These are phyloP conservation scores for Neelides sp. DNA, from an alignment of 1,140 invertebrate species.

Conservation along the genomic window DNA sequence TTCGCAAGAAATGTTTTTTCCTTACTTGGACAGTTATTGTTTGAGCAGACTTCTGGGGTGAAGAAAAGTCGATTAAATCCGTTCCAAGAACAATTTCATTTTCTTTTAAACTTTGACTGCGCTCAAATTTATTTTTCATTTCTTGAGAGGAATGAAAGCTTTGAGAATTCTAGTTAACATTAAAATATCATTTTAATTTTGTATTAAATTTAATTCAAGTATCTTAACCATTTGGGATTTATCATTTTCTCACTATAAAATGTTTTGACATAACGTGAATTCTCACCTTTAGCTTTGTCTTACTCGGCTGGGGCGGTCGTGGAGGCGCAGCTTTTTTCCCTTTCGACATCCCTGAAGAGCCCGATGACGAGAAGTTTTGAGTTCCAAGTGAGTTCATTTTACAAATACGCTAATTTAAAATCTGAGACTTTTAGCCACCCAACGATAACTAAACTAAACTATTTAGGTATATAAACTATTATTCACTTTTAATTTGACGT, in stretches of 20 bases:
- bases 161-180: not conserved
- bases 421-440: not conserved
- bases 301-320: conserved; percentile 3
- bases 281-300: not conserved
- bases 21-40: too few relatives aligned
- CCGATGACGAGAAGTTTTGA: not conserved
- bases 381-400: not conserved
- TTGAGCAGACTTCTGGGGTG: not conserved
- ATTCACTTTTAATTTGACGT: not conserved
- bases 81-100: not conserved
- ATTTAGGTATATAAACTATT: not conserved
- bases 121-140: not conserved
- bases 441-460: not conserved
- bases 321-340: conserved; percentile 8
- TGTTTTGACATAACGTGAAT: not conserved
- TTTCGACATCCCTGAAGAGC: not conserved
- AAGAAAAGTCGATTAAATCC: conserved; percentile 5
- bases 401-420: not conserved
- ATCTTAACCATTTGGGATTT: not conserved
- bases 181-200: not conserved
- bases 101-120: too few relatives aligned
- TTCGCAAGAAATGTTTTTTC: too few relatives aligned
- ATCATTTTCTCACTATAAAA: not conserved
- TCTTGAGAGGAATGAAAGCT: not conserved
- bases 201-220: not conserved